Base-by-base conservation (phyloP, 1,140 invertebrate species). In the Pachypeltis micranthus region DNA sequence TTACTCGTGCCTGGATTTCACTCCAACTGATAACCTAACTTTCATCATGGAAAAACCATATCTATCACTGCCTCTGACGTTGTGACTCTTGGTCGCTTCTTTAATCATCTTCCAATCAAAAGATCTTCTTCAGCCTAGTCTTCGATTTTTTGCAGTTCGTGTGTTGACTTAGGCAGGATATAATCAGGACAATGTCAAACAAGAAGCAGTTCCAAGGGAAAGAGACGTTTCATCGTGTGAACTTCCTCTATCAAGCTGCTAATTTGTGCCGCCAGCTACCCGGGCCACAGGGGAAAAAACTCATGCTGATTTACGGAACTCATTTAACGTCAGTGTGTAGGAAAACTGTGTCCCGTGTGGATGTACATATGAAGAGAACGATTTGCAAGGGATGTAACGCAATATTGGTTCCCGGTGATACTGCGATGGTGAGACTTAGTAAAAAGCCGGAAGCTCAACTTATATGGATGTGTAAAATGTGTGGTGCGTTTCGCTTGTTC, bases 371-470 rank as follows among this genome's bases (percentile, higher is more conserved):
- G 12, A 70, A 70, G 54, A 65, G 69, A 28, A 70, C 60, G 26
- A 27, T 70, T 25, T 70, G 69, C 47, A 70, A 70, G 63, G 63
- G 66, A 34, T 70, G 69, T 57, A 66, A 68, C 63, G 61, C 44
- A 14, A 39, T 70, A 3, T 58, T 70, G 27, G 63, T 70, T 59
- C 66, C 69, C 10, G 69, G 69, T 12, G 60, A 69, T 16, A 70
- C 66, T 2, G 68, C 65, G 12, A 63, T 27, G 56, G 68, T 69
- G 24, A 63, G 69, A 39, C n/a, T 66, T 7, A 24, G 54, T 7
- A 70, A 68, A 62, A 70, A 70, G 27, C 67, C 69, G 23, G 44
- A 60, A n/a, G 23, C 31, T 14, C 23, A 34, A 31, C 31, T 70
- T 34, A 57, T 67, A 25, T 69, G 66, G 66, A 66, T 63, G n/a